Percentiles rank a stretch among this genome's conserved stretches.
phyloP scores from a whole-genome alignment of 1,140 invertebrate genomes.

The Reticulitermes speratus region DNA sequence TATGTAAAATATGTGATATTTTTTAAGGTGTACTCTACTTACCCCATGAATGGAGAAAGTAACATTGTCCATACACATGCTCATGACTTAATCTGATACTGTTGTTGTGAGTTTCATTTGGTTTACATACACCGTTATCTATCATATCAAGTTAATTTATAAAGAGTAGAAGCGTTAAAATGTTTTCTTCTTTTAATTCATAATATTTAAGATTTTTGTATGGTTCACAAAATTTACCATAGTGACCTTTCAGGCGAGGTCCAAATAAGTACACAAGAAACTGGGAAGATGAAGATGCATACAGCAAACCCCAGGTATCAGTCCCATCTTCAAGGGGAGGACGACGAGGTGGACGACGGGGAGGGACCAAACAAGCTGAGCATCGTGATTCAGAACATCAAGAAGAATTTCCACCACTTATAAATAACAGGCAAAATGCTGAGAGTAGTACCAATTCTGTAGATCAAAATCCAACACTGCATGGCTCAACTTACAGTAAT shows the following conservation, averaged over 20 bases:
- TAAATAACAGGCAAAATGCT: neutral
- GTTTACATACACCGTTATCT: no score
- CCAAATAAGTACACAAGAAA: conserved; percentile 89
- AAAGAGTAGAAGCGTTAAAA: no score
- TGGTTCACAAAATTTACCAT: no score
- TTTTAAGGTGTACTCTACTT: no score
- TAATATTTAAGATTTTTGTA: no score
- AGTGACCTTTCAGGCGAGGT: conserved; percentile 62
- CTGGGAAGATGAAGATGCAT: conserved; percentile 90
- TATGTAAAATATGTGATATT: no score
- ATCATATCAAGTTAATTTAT: no score
- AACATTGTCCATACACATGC: no score
- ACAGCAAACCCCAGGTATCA: conserved; percentile 51
- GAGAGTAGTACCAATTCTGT: neutral
- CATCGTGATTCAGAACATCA: conserved; percentile 21
- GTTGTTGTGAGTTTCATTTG: no score
- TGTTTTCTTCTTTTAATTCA: no score
- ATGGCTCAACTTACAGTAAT: conserved; percentile 23
- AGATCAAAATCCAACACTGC: neutral
- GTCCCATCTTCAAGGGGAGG: conserved; percentile 33
- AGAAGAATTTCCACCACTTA: conserved; percentile 35
- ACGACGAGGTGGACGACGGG: conserved; percentile 35
- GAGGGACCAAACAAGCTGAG: conserved; percentile 23
- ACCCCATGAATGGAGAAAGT: no score
- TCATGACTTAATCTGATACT: no score